Conservation (phyloP, 2,888 invertebrate species). For the Taenaris catops region DNA sequence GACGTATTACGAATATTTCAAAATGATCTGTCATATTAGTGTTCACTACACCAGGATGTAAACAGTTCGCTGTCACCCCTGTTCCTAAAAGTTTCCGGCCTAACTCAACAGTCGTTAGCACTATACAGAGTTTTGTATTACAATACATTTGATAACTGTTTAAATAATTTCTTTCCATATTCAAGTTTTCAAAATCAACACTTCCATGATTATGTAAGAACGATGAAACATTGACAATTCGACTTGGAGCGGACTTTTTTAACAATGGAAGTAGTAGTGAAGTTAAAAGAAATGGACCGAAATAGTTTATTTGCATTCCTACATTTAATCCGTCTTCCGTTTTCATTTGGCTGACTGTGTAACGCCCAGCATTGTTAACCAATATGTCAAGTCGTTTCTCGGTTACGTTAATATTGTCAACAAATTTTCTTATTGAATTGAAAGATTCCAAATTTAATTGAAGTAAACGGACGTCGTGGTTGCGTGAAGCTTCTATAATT, state of each 20-base stretch:
- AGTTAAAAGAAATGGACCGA: slow-evolving; percentile 83
- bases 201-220: slow-evolving; percentile 32
- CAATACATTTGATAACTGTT: slow-evolving; percentile 11
- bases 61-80: slow-evolving; percentile 86
- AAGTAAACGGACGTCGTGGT: slow-evolving; percentile 42
- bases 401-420: slow-evolving; percentile 62
- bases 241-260: slow-evolving; percentile 36
- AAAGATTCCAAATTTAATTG: slow-evolving; percentile 68
- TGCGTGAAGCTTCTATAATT: slow-evolving; percentile 31
- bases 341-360: slow-evolving; percentile 42
- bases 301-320: slow-evolving; percentile 79
- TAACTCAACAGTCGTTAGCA: slow-evolving; percentile 80
- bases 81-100: slow-evolving; percentile 83
- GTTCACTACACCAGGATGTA: slow-evolving; percentile 90
- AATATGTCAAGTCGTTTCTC: slow-evolving; percentile 74
- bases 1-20: slow-evolving; percentile 25
- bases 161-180: slow-evolving; percentile 17
- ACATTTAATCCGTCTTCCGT: slow-evolving; percentile 81
- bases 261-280: slow-evolving; percentile 72
- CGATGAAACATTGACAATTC: slow-evolving; percentile 46
- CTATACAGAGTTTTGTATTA: slow-evolving; percentile 78
- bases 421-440: slow-evolving; percentile 78
- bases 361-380: slow-evolving; percentile 80
- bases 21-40: slow-evolving; percentile 81
- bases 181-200: slow-evolving; percentile 30